Conservation (phyloP, 2,888 invertebrate genomes). For the Autographa gamma region DNA sequence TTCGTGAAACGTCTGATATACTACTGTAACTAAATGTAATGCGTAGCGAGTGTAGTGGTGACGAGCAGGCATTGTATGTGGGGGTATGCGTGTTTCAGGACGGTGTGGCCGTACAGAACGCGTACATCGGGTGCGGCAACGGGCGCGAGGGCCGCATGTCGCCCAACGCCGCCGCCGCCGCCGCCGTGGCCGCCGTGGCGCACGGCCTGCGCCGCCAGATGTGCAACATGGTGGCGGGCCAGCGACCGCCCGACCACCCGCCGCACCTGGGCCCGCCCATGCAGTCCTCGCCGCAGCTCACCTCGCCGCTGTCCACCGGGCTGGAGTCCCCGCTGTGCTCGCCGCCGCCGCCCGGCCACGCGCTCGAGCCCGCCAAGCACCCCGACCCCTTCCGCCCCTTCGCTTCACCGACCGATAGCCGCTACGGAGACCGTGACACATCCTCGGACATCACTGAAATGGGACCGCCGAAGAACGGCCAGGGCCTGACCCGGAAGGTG, state of each 20-base stretch:
- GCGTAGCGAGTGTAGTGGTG: slow-evolving; percentile 27
- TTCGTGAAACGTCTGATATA: slow-evolving; percentile 1
- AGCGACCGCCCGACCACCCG: slow-evolving; percentile 81
- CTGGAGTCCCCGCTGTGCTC: slow-evolving; percentile 90
- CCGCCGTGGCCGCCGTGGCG: slow-evolving; percentile 95
- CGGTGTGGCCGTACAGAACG: slow-evolving; percentile 86
- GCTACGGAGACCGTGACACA: slow-evolving; percentile 91
- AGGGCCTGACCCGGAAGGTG: slow-evolving; percentile 66
- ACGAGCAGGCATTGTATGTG: slow-evolving; percentile 54
- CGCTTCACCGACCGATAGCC: slow-evolving; percentile 89
- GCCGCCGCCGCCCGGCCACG: slow-evolving; percentile 90
- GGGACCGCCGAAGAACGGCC: slow-evolving; percentile 83
- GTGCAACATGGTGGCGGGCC: slow-evolving; percentile 92
- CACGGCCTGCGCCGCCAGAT: slow-evolving; percentile 96
- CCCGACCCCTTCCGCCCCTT: slow-evolving; percentile 88
- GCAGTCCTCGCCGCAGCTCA: slow-evolving; percentile 84
- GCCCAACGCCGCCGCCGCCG: slow-evolving; percentile 92
- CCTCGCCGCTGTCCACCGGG: slow-evolving; percentile 88
- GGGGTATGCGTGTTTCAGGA: slow-evolving; percentile 88
- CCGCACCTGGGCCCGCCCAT: slow-evolving; percentile 86
- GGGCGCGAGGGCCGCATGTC: slow-evolving; percentile 88
- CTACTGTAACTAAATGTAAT: slow-evolving; percentile 7
- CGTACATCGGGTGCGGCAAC: slow-evolving; percentile 89
- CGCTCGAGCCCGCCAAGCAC: slow-evolving; percentile 90
- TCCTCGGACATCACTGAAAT: slow-evolving; percentile 79